Conservation (phyloP, 2,797 vertebrate genomes). For the Fratercula arctica region DNA sequence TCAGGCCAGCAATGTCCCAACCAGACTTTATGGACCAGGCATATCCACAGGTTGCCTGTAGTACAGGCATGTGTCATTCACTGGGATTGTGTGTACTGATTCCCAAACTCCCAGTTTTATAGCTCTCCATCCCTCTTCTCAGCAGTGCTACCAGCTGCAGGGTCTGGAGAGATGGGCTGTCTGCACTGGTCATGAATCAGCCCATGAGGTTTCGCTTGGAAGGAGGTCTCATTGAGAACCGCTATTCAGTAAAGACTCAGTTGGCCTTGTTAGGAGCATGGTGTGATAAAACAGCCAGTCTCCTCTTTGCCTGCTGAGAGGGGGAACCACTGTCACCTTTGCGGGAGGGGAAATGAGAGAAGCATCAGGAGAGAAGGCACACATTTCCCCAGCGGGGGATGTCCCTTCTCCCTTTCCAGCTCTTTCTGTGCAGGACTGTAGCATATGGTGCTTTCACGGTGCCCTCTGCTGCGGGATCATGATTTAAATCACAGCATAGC, state of each 20-base stretch:
- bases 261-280: neutral
- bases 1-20: neutral
- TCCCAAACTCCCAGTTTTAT: fast-evolving
- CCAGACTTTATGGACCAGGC: neutral
- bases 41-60: fast-evolving
- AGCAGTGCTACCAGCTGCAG: neutral
- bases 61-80: neutral
- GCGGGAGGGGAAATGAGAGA: neutral
- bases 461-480: neutral
- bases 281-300: neutral
- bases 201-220: neutral
- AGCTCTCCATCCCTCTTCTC: neutral
- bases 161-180: neutral
- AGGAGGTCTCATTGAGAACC: fast-evolving
- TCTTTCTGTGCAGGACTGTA: neutral
- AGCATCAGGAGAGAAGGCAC: neutral
- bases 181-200: neutral
- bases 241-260: neutral
- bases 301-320: neutral
- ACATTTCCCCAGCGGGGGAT: fast-evolving
- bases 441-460: neutral
- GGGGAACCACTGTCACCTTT: neutral
- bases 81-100: fast-evolving
- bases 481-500: neutral
- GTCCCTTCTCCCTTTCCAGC: neutral